Percentiles rank a stretch among this genome's conserved stretches.
phyloP scores from a whole-genome alignment of 1,140 invertebrate genomes.

The Bombyx mori region ASM3026992v2 NC_085129.1:11836501-11837000 shows the following conservation, averaged over 20 bases:
- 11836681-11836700: slow-evolving; percentile 3
- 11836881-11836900: too few species aligned
- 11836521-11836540: too few species aligned
- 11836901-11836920: background rate
- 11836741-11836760: slow-evolving; percentile 2
- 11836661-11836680: background rate
- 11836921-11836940: background rate
- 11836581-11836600: too few species aligned
- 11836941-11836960: background rate
- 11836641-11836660: background rate
- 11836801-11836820: slow-evolving; percentile 5
- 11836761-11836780: slow-evolving; percentile 3
- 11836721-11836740: background rate
- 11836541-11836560: too few species aligned
- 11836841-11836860: background rate
- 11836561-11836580: too few species aligned
- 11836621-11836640: background rate
- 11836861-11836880: slow-evolving; percentile 4
- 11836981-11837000: too few species aligned
- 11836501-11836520: too few species aligned
- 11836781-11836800: background rate
- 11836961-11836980: too few species aligned
- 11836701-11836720: slow-evolving; percentile 1
- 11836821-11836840: slow-evolving; percentile 1
- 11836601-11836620: too few species aligned